These are phyloP conservation scores for Tragelaphus strepsiceros DNA, from an alignment of 2,113 vertebrate species.

Conservation along the genomic window DNA sequence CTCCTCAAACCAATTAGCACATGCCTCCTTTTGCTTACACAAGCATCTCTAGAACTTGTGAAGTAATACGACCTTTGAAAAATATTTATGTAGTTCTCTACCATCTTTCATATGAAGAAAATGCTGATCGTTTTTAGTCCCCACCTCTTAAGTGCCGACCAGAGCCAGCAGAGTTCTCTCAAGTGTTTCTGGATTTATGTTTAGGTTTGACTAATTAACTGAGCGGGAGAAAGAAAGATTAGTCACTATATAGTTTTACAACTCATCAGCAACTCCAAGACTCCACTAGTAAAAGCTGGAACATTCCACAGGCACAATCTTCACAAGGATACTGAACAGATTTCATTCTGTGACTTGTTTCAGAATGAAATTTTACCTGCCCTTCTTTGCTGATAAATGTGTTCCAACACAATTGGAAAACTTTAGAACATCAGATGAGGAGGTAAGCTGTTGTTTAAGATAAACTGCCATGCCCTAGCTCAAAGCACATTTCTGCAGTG, in stretches of 20 bases:
- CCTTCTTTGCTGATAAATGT: neutral
- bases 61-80: conserved; percentile 37
- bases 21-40: neutral
- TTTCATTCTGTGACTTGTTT: conserved; percentile 1
- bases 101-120: neutral
- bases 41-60: neutral
- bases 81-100: neutral
- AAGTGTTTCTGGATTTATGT: conserved; percentile 37
- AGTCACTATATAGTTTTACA: conserved; percentile 8
- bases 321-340: neutral
- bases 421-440: neutral
- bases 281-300: neutral
- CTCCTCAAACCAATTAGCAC: neutral
- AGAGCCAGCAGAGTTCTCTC: neutral
- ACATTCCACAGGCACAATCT: neutral
- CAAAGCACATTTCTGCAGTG: neutral
- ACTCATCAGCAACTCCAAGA: neutral
- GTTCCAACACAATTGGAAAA: neutral
- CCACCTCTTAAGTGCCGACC: neutral
- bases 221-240: conserved; percentile 21
- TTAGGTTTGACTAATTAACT: conserved; percentile 34
- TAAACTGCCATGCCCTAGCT: neutral
- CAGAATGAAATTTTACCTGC: conserved; percentile 29
- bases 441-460: neutral
- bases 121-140: neutral